Conservation (phyloP, 1,140 invertebrate species). For the Sipha flava region DNA sequence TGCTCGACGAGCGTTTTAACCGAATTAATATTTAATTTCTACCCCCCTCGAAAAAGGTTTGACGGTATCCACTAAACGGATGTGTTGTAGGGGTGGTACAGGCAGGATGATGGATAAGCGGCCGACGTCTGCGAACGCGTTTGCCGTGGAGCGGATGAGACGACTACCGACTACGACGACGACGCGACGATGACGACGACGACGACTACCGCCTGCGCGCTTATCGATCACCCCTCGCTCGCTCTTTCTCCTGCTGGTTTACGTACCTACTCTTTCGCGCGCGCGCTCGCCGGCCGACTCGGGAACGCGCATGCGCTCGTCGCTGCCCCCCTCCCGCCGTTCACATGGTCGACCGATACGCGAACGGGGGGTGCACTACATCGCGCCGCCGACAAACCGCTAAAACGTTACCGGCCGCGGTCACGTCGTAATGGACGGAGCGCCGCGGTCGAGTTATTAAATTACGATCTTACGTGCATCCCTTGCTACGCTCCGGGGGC, state of each 20-base stretch:
- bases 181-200: neutral
- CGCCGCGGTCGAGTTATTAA: no score
- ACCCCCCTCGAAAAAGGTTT: neutral
- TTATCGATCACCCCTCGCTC: neutral
- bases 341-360: neutral
- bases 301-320: neutral
- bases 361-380: neutral
- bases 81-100: no score
- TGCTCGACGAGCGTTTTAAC: conserved; percentile 18
- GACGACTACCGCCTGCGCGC: neutral
- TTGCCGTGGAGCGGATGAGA: neutral
- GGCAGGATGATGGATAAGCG: no score
- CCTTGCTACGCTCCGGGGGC: no score
- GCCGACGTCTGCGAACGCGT: no score
- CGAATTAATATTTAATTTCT: conserved; percentile 30
- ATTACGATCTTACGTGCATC: no score
- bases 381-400: neutral
- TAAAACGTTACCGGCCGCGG: neutral
- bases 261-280: no score
- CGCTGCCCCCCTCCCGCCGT: no score
- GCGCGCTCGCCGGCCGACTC: neutral
- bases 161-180: neutral
- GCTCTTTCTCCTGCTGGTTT: neutral
- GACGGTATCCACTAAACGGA: no score
- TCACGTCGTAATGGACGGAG: neutral